These are phyloP conservation scores for Montifringilla adamsi DNA, from an alignment of 2,113 vertebrate species.

Conservation along the genomic window DNA sequence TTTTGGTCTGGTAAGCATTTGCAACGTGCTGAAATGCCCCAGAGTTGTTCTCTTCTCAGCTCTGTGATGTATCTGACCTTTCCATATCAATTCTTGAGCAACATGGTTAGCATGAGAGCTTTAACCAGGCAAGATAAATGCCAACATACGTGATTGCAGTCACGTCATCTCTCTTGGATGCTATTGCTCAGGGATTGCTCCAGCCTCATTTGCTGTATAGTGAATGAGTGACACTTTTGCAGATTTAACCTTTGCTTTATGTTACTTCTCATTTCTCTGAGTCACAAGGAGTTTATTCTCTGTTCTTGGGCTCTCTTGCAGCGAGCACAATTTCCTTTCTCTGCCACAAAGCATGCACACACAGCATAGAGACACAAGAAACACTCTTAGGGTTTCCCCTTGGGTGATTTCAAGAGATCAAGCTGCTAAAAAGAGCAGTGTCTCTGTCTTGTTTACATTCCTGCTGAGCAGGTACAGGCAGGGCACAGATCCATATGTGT, in stretches of 20 bases:
- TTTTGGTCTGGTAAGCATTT: background rate
- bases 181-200: background rate
- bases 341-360: background rate
- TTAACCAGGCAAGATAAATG: background rate
- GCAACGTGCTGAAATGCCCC: background rate
- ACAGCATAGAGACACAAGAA: background rate
- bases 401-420: background rate
- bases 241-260: slow-evolving; percentile 27
- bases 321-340: background rate
- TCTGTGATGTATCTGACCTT: background rate
- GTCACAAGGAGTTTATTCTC: background rate
- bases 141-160: background rate
- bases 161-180: background rate
- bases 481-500: background rate
- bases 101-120: background rate
- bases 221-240: background rate
- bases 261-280: slow-evolving; percentile 12
- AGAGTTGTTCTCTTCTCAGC: background rate
- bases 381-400: background rate
- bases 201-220: background rate
- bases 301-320: background rate
- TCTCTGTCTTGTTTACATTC: slow-evolving; percentile 20
- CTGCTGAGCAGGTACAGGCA: slow-evolving; percentile 24
- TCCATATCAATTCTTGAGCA: background rate
- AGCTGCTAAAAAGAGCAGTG: background rate